phyloP scores from a whole-genome alignment of 2,113 vertebrate species.

The Chloroceryle aenea region DNA sequence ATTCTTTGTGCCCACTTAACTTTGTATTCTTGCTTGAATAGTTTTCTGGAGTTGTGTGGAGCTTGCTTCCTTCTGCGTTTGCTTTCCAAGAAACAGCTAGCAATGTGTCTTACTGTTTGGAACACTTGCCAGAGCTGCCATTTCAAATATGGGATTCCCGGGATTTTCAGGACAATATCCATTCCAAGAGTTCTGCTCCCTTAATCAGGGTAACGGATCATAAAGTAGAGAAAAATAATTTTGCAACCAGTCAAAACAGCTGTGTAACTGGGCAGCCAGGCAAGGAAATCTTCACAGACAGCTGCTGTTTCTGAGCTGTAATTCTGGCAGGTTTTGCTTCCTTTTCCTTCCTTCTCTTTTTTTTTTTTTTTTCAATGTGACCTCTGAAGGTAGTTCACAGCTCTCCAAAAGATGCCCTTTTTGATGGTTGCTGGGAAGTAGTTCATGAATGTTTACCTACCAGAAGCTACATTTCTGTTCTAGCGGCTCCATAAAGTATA shows the following conservation, averaged over 20 bases:
- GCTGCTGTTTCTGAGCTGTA: neutral
- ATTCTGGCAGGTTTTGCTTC: neutral
- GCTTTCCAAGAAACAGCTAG: neutral
- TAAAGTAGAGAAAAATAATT: neutral
- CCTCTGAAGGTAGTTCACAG: neutral
- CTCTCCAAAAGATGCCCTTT: neutral
- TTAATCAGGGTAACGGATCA: neutral
- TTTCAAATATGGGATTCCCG: neutral
- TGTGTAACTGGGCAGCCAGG: neutral
- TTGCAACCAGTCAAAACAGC: neutral
- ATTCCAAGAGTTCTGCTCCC: neutral
- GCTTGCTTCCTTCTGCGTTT: neutral
- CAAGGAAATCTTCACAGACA: neutral
- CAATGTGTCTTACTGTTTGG: neutral
- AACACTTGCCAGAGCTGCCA: neutral
- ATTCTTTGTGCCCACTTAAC: neutral
- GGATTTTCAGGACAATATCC: neutral
- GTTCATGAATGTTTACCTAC: neutral
- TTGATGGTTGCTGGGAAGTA: neutral
- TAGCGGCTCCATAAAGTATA: neutral
- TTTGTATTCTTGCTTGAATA: neutral
- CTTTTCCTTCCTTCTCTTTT: neutral
- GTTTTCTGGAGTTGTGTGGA: neutral
- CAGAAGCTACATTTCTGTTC: neutral
- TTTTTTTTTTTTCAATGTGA: neutral